Conservation (phyloP, 2,113 vertebrate genomes). For the Pavo muticus region DNA sequence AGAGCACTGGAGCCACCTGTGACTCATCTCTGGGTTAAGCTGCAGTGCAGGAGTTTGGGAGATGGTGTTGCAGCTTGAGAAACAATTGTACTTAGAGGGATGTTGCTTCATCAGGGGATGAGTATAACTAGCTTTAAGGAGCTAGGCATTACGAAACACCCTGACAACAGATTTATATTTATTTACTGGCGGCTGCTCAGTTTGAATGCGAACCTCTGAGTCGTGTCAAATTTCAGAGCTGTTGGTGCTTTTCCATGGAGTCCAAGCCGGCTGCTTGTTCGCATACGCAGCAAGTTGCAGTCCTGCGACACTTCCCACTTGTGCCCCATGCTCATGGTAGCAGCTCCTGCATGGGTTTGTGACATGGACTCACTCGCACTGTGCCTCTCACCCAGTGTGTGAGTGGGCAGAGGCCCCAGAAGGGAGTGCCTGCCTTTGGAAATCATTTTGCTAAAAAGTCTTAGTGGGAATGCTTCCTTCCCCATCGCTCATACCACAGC, state of each 20-base stretch:
- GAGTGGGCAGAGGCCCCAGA: background rate
- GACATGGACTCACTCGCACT: background rate
- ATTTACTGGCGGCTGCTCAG: constrained; percentile 33
- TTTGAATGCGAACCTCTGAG: background rate
- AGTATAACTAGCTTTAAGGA: background rate
- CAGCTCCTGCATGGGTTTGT: background rate
- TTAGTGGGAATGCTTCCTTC: background rate
- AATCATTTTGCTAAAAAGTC: background rate
- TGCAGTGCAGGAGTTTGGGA: background rate
- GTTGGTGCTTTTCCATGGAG: background rate
- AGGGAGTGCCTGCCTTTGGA: background rate
- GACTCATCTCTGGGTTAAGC: background rate
- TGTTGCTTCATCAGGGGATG: constrained; percentile 19
- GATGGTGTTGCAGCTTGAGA: background rate
- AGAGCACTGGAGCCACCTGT: background rate
- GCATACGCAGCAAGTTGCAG: background rate
- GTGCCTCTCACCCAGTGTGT: background rate
- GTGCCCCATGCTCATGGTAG: background rate
- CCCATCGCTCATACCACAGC: background rate
- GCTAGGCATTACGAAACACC: constrained; percentile 19
- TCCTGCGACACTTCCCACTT: background rate
- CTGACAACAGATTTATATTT: constrained; percentile 52
- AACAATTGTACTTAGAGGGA: background rate
- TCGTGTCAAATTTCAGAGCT: constrained; percentile 29
- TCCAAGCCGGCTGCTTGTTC: background rate